Conservation (phyloP, 2,888 invertebrate genomes). For the Eristalis intricaria region DNA sequence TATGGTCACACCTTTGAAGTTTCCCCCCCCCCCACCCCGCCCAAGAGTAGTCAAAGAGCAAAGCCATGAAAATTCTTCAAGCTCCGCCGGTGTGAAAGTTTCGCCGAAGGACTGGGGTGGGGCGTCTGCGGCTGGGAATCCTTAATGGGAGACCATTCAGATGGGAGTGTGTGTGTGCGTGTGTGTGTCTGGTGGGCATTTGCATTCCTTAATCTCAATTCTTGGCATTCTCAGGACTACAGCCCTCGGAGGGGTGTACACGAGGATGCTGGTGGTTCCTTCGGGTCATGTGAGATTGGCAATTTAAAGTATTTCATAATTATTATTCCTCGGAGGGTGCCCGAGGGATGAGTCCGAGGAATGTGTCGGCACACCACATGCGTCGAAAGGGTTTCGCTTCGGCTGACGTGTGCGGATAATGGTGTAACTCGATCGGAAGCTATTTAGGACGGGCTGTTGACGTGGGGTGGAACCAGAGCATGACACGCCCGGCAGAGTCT, state of each 20-base stretch:
- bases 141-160: too few species aligned
- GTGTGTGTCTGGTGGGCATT: conserved; percentile 2
- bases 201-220: conserved; percentile 49
- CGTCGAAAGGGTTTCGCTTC: background rate
- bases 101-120: background rate
- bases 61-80: background rate
- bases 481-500: background rate
- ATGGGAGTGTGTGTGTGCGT: too few species aligned
- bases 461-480: background rate
- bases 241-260: conserved; percentile 10
- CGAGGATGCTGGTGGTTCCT: background rate
- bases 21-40: background rate
- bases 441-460: background rate
- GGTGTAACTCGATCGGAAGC: background rate
- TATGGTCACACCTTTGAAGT: conserved; percentile 47
- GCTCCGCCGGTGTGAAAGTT: background rate
- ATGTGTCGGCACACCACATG: background rate
- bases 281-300: conserved; percentile 46
- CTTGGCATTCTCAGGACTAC: conserved; percentile 4
- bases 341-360: background rate
- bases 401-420: background rate
- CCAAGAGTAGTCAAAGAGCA: conserved; percentile 13
- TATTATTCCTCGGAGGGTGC: conserved; percentile 35
- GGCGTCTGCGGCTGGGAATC: background rate
- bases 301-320: conserved; percentile 59